phyloP scores from a whole-genome alignment of 2,888 invertebrate genomes.

The Therioaphis trifolii region DNA sequence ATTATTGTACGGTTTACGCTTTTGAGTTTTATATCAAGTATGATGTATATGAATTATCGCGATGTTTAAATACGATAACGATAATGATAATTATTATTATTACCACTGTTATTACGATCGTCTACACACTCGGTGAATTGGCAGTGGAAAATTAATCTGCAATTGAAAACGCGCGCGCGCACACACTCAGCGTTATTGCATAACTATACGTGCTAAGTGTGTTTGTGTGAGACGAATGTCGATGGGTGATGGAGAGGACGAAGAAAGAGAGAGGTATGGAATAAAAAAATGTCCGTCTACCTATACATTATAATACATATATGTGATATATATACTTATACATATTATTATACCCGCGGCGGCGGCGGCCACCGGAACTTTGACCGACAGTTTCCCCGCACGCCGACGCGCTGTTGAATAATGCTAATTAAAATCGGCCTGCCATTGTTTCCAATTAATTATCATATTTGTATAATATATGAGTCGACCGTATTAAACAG shows the following conservation, averaged over 20 bases:
- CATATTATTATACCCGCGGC: not conserved
- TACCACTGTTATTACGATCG: too few species aligned
- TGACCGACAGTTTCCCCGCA: slow-evolving; percentile 57
- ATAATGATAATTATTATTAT: not conserved
- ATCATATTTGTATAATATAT: slow-evolving; percentile 54
- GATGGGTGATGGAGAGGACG: too few species aligned
- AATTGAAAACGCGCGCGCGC: slow-evolving; percentile 10
- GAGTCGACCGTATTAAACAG: slow-evolving; percentile 47
- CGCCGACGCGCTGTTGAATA: slow-evolving; percentile 48
- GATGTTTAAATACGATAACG: not conserved
- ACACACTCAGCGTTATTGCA: not conserved
- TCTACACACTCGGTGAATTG: not conserved
- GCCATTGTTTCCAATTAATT: slow-evolving; percentile 62
- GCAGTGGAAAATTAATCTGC: not conserved
- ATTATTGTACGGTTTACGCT: not conserved
- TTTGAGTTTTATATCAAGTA: slow-evolving; percentile 2
- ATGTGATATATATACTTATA: too few species aligned
- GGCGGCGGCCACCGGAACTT: slow-evolving; percentile 55
- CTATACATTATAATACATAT: too few species aligned
- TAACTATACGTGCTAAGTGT: too few species aligned
- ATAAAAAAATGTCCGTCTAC: slow-evolving; percentile 3
- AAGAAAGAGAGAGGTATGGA: not conserved
- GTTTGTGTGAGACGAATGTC: too few species aligned
- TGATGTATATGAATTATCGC: not conserved
- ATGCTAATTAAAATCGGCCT: slow-evolving; percentile 58